A percentile compares a stretch with the other conserved stretches of the same genome.
Evolutionary conservation across 2,888 invertebrate genomes (phyloP).

Genomic region (Ormyrus thymus): DNA sequence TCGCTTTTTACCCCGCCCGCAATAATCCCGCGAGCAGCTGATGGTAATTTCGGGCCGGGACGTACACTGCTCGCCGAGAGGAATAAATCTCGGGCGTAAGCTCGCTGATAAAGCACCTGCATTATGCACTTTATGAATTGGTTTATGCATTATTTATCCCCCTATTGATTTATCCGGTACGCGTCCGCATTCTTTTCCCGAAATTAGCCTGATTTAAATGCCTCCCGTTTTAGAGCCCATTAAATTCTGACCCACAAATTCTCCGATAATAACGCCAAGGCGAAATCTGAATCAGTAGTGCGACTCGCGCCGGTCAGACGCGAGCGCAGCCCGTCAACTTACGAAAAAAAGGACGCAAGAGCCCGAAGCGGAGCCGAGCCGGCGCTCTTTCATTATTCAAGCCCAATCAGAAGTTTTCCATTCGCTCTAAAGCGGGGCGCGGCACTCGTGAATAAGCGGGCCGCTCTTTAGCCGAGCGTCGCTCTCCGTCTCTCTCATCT

Average conservation of each 20-base stretch:
- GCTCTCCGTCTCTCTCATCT: no score
- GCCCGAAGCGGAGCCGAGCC: background rate
- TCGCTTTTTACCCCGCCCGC: slow-evolving; percentile 5
- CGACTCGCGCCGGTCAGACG: background rate
- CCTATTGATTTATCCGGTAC: no score
- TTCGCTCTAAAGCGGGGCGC: background rate
- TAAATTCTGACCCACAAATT: no score
- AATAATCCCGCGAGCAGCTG: slow-evolving; percentile 4
- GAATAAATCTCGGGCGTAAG: slow-evolving; percentile 17
- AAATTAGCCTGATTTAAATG: no score
- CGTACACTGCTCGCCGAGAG: background rate
- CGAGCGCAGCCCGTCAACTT: background rate
- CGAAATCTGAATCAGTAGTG: no score
- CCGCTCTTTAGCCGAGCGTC: no score
- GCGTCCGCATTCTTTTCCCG: no score
- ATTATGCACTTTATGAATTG: background rate
- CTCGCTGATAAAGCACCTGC: background rate
- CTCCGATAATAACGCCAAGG: no score
- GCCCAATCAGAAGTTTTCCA: slow-evolving; percentile 33
- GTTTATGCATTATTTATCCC: slow-evolving; percentile 17
- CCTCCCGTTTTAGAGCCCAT: no score
- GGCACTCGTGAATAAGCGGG: background rate
- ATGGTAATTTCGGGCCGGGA: slow-evolving; percentile 10
- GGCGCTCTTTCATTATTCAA: slow-evolving; percentile 32
- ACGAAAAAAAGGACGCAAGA: background rate